phyloP scores from a whole-genome alignment of 2,113 vertebrate species.

The Mesitornis unicolor region DNA sequence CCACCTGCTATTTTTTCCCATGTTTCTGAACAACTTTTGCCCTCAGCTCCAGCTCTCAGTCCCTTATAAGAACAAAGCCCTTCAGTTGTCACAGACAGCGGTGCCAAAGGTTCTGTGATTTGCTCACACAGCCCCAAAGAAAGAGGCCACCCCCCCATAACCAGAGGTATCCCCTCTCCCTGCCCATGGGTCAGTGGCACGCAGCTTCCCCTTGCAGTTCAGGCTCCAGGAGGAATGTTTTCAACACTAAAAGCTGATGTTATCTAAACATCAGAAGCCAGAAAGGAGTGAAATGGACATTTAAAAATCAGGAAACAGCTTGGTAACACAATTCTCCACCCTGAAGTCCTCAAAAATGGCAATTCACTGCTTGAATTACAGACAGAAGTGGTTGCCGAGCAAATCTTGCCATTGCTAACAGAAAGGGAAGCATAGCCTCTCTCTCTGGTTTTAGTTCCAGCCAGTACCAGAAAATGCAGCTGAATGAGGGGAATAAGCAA shows the following conservation, averaged over 20 bases:
- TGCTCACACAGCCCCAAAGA: not conserved
- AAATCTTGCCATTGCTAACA: not conserved
- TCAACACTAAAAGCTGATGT: not conserved
- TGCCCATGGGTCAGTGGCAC: not conserved
- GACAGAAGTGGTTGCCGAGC: not conserved
- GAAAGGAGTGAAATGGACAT: slow-evolving; percentile 8
- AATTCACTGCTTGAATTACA: slow-evolving; percentile 4
- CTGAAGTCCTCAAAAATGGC: not conserved
- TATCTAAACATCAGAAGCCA: slow-evolving; percentile 13
- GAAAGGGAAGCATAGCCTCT: not conserved
- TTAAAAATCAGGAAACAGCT: slow-evolving; percentile 23
- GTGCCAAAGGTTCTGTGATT: not conserved
- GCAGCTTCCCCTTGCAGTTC: not conserved
- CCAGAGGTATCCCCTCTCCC: not conserved
- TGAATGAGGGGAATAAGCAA: not conserved
- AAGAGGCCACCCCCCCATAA: not conserved
- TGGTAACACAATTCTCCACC: slow-evolving; percentile 6
- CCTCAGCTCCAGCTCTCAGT: not conserved
- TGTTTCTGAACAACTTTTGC: not conserved
- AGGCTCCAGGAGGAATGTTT: not conserved
- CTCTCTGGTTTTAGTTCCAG: not conserved
- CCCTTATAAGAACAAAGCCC: too few species aligned
- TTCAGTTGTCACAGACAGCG: not conserved
- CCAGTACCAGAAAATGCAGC: not conserved
- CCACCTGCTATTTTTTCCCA: not conserved